Evolutionary conservation across 1,140 invertebrate species (phyloP).

Genomic region (Scaptomyza hsui): DNA sequence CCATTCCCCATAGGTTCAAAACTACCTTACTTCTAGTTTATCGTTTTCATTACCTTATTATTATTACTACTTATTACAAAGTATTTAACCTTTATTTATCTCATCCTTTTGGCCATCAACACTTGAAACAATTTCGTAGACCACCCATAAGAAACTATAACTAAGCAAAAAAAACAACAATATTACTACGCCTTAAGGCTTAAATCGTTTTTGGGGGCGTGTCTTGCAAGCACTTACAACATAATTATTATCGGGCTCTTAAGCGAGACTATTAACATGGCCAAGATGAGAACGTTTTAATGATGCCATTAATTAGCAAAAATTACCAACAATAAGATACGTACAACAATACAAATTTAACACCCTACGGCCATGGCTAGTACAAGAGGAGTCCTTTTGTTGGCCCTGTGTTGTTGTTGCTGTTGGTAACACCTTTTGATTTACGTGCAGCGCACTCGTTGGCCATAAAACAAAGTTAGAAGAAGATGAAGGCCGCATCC

Average conservation of each 20-base stretch:
- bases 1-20: no score
- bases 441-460: slow-evolving; percentile 61
- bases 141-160: slow-evolving; percentile 14
- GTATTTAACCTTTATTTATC: background rate
- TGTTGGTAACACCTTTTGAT: slow-evolving; percentile 70
- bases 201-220: slow-evolving; percentile 44
- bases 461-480: slow-evolving; percentile 73
- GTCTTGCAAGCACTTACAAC: slow-evolving; percentile 63
- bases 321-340: slow-evolving; percentile 66
- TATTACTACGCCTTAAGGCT: slow-evolving; percentile 6
- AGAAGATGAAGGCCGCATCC: slow-evolving; percentile 5
- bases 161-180: slow-evolving; percentile 7
- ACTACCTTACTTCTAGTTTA: no score
- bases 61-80: background rate
- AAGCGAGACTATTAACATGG: slow-evolving; percentile 48
- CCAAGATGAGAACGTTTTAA: slow-evolving; percentile 46
- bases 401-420: slow-evolving; percentile 37
- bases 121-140: slow-evolving; percentile 25
- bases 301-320: slow-evolving; percentile 77
- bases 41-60: no score
- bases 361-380: slow-evolving; percentile 18
- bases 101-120: background rate
- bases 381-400: slow-evolving; percentile 22
- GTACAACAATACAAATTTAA: slow-evolving; percentile 44
- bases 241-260: slow-evolving; percentile 57